Conservation (phyloP, 2,113 vertebrate genomes). For the Fregetta grallaria region DNA sequence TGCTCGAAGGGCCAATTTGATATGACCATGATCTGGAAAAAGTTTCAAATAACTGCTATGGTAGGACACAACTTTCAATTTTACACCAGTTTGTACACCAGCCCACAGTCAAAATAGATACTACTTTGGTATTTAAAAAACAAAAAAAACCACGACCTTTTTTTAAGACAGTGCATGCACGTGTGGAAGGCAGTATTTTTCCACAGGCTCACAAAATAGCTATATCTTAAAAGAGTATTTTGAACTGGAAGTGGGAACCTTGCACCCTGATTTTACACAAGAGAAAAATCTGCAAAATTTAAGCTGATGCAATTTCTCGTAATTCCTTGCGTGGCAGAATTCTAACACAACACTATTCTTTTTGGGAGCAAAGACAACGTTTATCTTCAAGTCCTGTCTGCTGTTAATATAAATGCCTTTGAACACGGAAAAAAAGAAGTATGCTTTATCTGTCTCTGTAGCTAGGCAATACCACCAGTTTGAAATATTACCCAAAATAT, state of each 20-base stretch:
- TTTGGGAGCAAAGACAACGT: background rate
- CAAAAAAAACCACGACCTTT: background rate
- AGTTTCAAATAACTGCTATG: background rate
- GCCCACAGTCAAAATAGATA: background rate
- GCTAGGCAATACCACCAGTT: background rate
- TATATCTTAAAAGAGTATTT: background rate
- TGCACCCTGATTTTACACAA: fast-evolving
- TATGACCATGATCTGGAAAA: background rate
- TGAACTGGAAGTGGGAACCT: background rate
- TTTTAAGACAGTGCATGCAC: background rate
- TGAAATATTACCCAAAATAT: background rate
- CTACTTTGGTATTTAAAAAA: background rate
- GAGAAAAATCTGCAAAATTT: background rate
- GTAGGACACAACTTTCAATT: background rate
- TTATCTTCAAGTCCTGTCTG: background rate
- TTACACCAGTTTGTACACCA: background rate
- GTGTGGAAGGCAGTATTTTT: background rate
- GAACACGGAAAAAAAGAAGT: background rate
- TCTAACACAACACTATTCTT: background rate
- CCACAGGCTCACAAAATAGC: background rate
- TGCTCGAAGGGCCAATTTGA: background rate
- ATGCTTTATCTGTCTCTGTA: background rate
- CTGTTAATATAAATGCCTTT: background rate
- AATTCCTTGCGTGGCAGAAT: background rate
- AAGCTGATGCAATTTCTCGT: background rate